Evolutionary conservation across 1,140 invertebrate species (phyloP).

Genomic region (Drosophila navojoa): DNA sequence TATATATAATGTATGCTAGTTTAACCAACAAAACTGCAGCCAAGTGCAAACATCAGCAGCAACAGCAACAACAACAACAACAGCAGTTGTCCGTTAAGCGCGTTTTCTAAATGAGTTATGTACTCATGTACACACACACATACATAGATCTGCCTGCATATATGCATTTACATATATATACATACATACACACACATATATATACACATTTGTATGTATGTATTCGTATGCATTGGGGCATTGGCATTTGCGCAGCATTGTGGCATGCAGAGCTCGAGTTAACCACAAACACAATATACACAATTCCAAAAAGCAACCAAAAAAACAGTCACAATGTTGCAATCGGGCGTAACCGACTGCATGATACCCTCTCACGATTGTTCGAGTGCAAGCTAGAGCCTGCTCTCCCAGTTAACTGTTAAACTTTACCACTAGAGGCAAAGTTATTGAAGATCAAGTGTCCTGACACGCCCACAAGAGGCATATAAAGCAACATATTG

Average conservation of each 20-base stretch:
- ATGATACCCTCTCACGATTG: not conserved
- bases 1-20: slow-evolving; percentile 8
- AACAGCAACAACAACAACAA: not conserved
- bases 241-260: slow-evolving; percentile 44
- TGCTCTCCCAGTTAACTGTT: too few relatives aligned
- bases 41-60: slow-evolving; percentile 16
- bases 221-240: slow-evolving; percentile 43
- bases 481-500: too few relatives aligned
- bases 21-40: slow-evolving; percentile 19
- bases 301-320: slow-evolving; percentile 13
- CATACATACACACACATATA: not conserved
- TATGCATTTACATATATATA: not conserved
- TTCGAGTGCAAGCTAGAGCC: too few relatives aligned
- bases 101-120: slow-evolving; percentile 70
- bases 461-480: too few relatives aligned
- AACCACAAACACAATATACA: slow-evolving; percentile 39
- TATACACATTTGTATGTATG: not conserved
- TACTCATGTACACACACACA: slow-evolving; percentile 22
- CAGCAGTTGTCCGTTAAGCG: slow-evolving; percentile 28
- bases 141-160: too few relatives aligned
- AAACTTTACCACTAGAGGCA: too few relatives aligned
- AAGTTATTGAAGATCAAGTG: too few relatives aligned
- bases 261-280: slow-evolving; percentile 31
- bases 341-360: not conserved
- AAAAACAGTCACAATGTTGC: not conserved